Evolutionary conservation across 2,888 invertebrate species (phyloP), one percentile per base, ranked within the genome.

Genomic region (Heteropelma amictum): DNA sequence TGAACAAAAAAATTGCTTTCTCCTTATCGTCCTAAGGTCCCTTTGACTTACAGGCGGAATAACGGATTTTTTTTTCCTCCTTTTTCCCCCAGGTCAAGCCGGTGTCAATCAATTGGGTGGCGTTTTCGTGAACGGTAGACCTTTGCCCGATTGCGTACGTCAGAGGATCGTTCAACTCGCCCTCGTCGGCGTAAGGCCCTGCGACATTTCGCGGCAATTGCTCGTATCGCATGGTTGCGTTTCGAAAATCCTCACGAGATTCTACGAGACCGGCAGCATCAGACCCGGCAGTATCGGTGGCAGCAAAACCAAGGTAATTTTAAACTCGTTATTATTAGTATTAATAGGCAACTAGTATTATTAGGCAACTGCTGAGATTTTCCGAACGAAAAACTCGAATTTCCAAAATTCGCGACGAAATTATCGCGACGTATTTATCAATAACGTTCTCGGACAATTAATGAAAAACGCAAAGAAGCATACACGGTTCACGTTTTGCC

Each of bases 101-200:
- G 98, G 98, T 80, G 97, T 98, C 47, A 98, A 98, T 91, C 98
- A 98, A 91, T 91, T 98, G 81, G 98, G 98, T 56, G 98, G 98
- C 42, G 97, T 98, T 70, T 98, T 98, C 89, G 98, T 98, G 8
- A 98, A 98, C 89, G 98, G 98, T 0, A 93, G 98, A n/a, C 98
- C 98, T 1, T 91, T 98, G 71, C 98, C 98, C 2, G 97, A 98
- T 88, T 97, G 96, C 84, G 97, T 98, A 14, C 92, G 98, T 73
- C 93, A 97, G 78, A 92, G 97, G 77, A 98, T 98, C 81, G 98
- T 98, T 0, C 98, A 98, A 88, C 91, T 98, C 85, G 98, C 98
- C 23, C 92, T 98, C 84, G 93, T 97, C 90, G 98, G 98, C 0
- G 98, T 98, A 0, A 90, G 98, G 47, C 98, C 98, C 12, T 98